A percentile compares a stretch with the other conserved stretches of the same genome.
Conservation (phyloP, 2,888 invertebrate species). For the Himalopsyche kuldschensis region DNA sequence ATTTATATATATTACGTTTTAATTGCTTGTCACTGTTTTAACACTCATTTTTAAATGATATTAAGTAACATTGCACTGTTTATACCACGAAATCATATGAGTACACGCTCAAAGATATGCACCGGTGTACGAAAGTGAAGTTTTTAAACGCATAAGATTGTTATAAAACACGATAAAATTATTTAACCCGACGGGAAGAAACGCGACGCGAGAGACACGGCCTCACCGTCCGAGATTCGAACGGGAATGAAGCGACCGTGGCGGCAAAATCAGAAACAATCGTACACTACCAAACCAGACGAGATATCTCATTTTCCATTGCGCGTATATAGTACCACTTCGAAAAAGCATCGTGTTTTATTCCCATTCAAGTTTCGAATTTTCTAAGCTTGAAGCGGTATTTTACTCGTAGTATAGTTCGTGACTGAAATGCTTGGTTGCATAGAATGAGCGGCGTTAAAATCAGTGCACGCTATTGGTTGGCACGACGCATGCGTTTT, state of each 20-base stretch:
- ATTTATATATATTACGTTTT: too few relatives aligned
- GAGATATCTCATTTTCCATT: background rate
- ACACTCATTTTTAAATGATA: background rate
- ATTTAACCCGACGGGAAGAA: background rate
- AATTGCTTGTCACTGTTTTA: background rate
- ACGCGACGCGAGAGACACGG: background rate
- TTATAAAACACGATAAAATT: background rate
- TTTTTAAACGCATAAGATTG: background rate
- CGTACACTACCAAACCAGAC: background rate
- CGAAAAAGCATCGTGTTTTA: background rate
- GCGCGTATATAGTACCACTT: background rate
- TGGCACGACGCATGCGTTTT: background rate
- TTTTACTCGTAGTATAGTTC: background rate
- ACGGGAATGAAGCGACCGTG: slow-evolving; percentile 12
- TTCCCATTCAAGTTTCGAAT: background rate
- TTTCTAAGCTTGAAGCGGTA: background rate
- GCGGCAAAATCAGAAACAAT: background rate
- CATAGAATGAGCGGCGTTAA: background rate
- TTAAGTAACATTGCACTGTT: background rate
- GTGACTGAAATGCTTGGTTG: background rate
- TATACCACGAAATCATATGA: background rate
- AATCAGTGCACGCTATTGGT: background rate
- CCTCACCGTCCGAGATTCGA: slow-evolving; percentile 12
- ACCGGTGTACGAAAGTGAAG: background rate
- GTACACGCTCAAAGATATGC: background rate